Evolutionary conservation across 2,888 invertebrate genomes (phyloP).

Genomic region (Melanchra persicariae): DNA sequence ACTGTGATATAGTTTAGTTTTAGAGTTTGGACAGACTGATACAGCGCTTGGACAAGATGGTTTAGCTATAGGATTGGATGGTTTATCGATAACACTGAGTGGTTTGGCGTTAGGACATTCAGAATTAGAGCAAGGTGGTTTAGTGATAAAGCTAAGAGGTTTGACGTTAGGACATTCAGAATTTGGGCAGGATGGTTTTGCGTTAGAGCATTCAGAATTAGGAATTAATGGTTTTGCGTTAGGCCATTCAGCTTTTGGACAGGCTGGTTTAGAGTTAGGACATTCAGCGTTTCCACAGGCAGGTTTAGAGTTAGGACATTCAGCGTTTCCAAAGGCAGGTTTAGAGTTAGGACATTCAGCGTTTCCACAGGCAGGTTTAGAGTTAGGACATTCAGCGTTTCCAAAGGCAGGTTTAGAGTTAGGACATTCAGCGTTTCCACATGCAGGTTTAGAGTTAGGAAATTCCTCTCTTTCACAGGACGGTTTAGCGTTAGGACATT

Average conservation of each 20-base stretch:
- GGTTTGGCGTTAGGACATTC: neutral
- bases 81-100: neutral
- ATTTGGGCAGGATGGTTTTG: neutral
- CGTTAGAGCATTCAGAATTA: neutral
- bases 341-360: neutral
- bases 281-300: neutral
- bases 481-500: neutral
- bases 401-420: neutral
- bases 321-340: neutral
- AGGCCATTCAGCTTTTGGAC: neutral
- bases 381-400: neutral
- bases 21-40: neutral
- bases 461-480: neutral
- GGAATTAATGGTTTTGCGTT: neutral
- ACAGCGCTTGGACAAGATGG: neutral
- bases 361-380: neutral
- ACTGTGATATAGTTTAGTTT: constrained; percentile 13
- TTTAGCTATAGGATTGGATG: neutral
- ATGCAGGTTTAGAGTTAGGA: neutral
- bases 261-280: neutral
- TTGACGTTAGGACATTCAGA: neutral
- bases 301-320: neutral
- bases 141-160: neutral
- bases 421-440: neutral
- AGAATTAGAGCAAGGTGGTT: neutral